Conservation (phyloP, 2,113 vertebrate species). For the Calcarius ornatus region DNA sequence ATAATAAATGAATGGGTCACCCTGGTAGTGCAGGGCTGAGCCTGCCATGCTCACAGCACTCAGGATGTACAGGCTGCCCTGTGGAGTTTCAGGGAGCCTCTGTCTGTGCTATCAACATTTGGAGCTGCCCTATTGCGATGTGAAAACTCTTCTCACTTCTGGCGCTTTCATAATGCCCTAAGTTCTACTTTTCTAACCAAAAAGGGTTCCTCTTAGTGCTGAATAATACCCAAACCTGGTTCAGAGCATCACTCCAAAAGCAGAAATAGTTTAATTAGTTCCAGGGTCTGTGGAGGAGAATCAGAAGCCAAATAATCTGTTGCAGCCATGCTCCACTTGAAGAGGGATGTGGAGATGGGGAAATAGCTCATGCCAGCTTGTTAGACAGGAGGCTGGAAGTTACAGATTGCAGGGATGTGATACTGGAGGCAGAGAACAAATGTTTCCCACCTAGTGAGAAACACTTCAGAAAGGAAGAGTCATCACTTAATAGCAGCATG, state of each 20-base stretch:
- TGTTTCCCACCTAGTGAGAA: neutral
- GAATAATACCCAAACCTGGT: neutral
- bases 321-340: neutral
- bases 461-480: neutral
- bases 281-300: neutral
- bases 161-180: rapidly evolving
- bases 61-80: neutral
- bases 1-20: neutral
- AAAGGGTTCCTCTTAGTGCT: neutral
- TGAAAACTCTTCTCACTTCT: neutral
- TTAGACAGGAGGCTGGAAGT: neutral
- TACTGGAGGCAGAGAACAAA: constrained; percentile 3
- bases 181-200: neutral
- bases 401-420: neutral
- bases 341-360: neutral
- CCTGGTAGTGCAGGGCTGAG: neutral
- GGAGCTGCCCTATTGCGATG: neutral
- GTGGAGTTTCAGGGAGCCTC: neutral
- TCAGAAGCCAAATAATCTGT: neutral
- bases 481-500: neutral
- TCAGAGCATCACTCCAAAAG: neutral
- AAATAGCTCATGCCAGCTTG: neutral
- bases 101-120: neutral
- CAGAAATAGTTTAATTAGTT: neutral
- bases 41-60: neutral